Conservation (phyloP, 1,140 invertebrate species). For the Ooceraea biroi region DNA sequence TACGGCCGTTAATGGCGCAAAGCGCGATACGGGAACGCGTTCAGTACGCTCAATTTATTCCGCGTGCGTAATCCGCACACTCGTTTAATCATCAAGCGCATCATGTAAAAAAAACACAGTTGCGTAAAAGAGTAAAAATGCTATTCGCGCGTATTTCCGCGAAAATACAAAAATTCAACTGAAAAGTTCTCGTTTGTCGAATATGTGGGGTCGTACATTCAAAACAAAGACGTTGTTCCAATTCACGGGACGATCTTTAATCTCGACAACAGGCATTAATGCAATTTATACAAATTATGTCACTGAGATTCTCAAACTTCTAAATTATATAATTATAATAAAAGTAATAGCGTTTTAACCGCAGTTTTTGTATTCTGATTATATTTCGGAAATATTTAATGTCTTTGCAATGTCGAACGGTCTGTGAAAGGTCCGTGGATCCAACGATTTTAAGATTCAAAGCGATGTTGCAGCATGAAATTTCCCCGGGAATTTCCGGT, state of each 20-base stretch:
- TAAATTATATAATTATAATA: too few relatives aligned
- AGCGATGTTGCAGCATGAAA: constrained; percentile 37
- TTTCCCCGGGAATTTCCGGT: constrained; percentile 16
- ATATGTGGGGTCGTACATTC: background rate
- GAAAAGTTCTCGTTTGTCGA: background rate
- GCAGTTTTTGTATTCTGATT: too few relatives aligned
- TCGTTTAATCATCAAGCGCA: background rate
- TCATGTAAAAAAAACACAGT: background rate
- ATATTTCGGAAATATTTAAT: too few relatives aligned
- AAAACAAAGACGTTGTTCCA: too few relatives aligned
- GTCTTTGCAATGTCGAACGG: too few relatives aligned
- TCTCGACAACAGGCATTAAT: too few relatives aligned
- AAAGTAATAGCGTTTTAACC: too few relatives aligned
- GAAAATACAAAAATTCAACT: background rate
- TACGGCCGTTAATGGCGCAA: constrained; percentile 36
- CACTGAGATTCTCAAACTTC: too few relatives aligned
- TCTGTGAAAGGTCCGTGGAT: too few relatives aligned
- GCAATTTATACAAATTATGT: too few relatives aligned
- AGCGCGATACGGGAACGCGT: constrained; percentile 8
- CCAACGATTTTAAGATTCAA: background rate
- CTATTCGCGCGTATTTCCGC: too few relatives aligned
- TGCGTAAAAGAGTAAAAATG: background rate
- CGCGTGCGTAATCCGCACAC: constrained; percentile 19
- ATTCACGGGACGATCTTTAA: too few relatives aligned
- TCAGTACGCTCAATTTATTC: constrained; percentile 50